Percentiles rank a stretch among this genome's conserved stretches.
Evolutionary conservation across 2,888 invertebrate species (phyloP).

Genomic region (Volucella inanis): DNA sequence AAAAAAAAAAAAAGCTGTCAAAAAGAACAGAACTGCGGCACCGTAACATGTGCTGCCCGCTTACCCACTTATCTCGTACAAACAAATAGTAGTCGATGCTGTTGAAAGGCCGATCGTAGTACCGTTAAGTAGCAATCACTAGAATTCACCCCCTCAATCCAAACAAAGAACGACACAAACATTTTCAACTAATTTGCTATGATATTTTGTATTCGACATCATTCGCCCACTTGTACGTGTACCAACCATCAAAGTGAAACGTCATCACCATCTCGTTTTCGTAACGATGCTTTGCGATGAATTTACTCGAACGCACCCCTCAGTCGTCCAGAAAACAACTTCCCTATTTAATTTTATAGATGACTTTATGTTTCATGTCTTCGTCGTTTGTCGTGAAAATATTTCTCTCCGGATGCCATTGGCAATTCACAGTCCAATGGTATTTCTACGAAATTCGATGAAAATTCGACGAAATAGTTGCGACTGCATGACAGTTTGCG

Average conservation of each 20-base stretch:
- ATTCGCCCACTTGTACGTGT: slow-evolving; percentile 31
- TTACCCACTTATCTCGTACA: slow-evolving; percentile 6
- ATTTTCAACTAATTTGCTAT: slow-evolving; percentile 55
- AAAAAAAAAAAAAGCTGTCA: too few relatives aligned
- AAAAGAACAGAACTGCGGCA: not conserved
- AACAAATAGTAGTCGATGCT: slow-evolving; percentile 29
- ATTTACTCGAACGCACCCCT: slow-evolving; percentile 32
- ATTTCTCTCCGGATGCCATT: slow-evolving; percentile 24
- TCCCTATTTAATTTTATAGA: slow-evolving; percentile 52
- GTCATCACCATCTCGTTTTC: slow-evolving; percentile 28
- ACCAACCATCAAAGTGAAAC: slow-evolving; percentile 28
- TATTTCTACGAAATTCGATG: slow-evolving; percentile 60
- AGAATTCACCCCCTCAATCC: slow-evolving; percentile 29
- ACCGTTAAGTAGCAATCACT: not conserved
- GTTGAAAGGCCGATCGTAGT: slow-evolving; percentile 28
- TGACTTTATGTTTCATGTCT: slow-evolving; percentile 60
- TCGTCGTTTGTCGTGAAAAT: slow-evolving; percentile 9
- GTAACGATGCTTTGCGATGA: slow-evolving; percentile 20
- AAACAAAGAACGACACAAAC: slow-evolving; percentile 28
- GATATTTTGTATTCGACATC: slow-evolving; percentile 23
- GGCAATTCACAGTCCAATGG: slow-evolving; percentile 52
- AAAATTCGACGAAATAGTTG: slow-evolving; percentile 53
- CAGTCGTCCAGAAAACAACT: slow-evolving; percentile 26
- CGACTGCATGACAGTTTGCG: slow-evolving; percentile 36
- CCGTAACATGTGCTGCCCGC: not conserved